These are phyloP conservation scores for Furcifer pardalis DNA, from an alignment of 2,797 vertebrate species.

Conservation along the genomic window DNA sequence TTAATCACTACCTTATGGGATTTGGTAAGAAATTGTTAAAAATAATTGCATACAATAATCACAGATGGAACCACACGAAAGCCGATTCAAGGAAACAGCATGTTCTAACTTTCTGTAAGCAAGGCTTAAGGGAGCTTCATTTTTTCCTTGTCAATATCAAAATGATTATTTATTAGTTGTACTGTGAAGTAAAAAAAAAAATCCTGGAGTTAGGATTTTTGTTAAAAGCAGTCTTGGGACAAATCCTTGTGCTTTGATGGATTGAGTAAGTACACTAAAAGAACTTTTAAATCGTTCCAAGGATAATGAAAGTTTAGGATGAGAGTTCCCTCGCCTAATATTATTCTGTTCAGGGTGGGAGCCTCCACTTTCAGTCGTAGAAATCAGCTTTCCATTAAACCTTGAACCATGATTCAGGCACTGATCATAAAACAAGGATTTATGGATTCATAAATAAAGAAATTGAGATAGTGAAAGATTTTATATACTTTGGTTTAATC, in stretches of 20 bases:
- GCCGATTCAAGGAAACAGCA: slow-evolving; percentile 18
- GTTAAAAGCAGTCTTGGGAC: slow-evolving; percentile 39
- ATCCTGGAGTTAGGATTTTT: slow-evolving; percentile 8
- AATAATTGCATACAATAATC: slow-evolving; percentile 53
- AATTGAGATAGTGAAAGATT: no score
- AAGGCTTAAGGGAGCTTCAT: slow-evolving; percentile 42
- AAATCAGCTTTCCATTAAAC: background rate
- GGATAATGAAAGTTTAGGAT: background rate
- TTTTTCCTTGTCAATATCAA: slow-evolving; percentile 39
- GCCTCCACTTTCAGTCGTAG: background rate
- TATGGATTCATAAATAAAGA: no score
- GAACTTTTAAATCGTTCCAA: slow-evolving; percentile 17
- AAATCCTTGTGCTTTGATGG: background rate
- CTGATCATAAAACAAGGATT: background rate
- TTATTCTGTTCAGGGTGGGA: background rate
- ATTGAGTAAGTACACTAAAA: background rate
- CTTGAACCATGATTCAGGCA: background rate
- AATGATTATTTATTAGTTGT: slow-evolving; percentile 53
- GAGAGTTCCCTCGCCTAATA: background rate
- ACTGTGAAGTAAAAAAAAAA: slow-evolving; percentile 32
- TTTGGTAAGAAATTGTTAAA: slow-evolving; percentile 59
- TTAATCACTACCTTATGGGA: slow-evolving; percentile 62
- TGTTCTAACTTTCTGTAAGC: slow-evolving; percentile 47
- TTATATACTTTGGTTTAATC: no score
- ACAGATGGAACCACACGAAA: slow-evolving; percentile 47